Conservation (phyloP, 2,797 vertebrate species). For the Cossypha heuglini region DNA sequence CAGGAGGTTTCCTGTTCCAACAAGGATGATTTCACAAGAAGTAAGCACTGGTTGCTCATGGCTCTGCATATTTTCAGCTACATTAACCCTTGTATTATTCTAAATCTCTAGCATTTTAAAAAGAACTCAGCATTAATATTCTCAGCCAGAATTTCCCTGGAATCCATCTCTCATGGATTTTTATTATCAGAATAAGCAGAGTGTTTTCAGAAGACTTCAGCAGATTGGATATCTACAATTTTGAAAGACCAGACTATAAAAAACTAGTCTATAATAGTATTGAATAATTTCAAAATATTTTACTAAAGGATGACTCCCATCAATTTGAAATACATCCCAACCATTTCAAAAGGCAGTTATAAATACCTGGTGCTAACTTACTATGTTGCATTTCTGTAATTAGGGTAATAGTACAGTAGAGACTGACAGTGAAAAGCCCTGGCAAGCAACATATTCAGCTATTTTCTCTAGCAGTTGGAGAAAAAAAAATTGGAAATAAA, state of each 20-base stretch:
- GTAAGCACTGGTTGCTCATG: not conserved
- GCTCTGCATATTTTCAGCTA: not conserved
- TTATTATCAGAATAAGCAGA: not conserved
- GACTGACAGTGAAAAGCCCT: not conserved
- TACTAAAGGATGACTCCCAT: not conserved
- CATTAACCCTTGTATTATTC: not conserved
- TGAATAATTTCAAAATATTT: not conserved
- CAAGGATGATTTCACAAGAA: not conserved
- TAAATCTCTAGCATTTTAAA: not conserved
- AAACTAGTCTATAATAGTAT: not conserved
- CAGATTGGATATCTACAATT: not conserved
- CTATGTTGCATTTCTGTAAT: not conserved
- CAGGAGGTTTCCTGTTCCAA: not conserved
- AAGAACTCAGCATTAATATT: not conserved
- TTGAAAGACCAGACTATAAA: not conserved
- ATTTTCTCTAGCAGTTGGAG: not conserved
- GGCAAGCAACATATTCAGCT: not conserved
- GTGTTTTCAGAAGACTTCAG: constrained; percentile 7
- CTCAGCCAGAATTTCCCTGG: not conserved
- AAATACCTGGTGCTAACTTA: not conserved
- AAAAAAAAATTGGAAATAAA: not conserved
- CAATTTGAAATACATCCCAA: not conserved
- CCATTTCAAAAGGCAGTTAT: not conserved
- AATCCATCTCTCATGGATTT: not conserved
- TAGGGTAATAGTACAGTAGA: not conserved